These are phyloP conservation scores for Polypedilum pembai DNA, from an alignment of 1,140 invertebrate species.

Conservation along the genomic window DNA sequence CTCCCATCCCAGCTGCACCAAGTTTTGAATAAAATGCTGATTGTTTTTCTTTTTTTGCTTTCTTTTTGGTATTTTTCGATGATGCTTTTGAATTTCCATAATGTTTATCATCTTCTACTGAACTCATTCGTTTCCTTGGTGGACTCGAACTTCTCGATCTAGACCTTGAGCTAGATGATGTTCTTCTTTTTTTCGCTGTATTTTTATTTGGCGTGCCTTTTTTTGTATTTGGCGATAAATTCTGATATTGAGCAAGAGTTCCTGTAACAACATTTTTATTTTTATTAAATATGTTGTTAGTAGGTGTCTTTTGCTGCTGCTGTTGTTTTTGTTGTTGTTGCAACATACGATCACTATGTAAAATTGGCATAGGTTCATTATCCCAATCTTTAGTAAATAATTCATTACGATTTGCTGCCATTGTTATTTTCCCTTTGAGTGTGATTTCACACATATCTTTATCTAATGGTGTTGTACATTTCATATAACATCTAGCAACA, in stretches of 20 bases:
- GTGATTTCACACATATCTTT: conserved; percentile 91
- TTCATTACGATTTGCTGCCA: conserved; percentile 74
- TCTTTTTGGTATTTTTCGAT: conserved; percentile 46
- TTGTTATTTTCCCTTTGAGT: conserved; percentile 85
- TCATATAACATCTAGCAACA: conserved; percentile 83
- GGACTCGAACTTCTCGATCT: conserved; percentile 1
- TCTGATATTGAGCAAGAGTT: conserved; percentile 48
- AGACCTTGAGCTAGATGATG: not conserved
- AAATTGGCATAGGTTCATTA: conserved; percentile 78
- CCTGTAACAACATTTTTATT: conserved; percentile 35
- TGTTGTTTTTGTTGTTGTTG: conserved; percentile 35
- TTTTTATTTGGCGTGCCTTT: not conserved
- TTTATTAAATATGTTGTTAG: conserved; percentile 29
- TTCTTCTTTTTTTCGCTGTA: not conserved
- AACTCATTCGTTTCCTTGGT: not conserved
- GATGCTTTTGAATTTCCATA: not conserved
- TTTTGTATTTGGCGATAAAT: conserved; percentile 30
- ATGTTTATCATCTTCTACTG: not conserved
- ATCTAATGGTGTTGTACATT: conserved; percentile 77
- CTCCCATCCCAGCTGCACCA: conserved; percentile 50
- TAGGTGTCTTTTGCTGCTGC: conserved; percentile 33
- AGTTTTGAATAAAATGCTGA: conserved; percentile 64
- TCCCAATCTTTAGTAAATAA: conserved; percentile 87
- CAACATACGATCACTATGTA: conserved; percentile 58
- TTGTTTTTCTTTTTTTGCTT: conserved; percentile 52